These are phyloP conservation scores for Caenorhabditis sp. DNA, from an alignment of 2,888 invertebrate species.

Conservation along the genomic window DNA sequence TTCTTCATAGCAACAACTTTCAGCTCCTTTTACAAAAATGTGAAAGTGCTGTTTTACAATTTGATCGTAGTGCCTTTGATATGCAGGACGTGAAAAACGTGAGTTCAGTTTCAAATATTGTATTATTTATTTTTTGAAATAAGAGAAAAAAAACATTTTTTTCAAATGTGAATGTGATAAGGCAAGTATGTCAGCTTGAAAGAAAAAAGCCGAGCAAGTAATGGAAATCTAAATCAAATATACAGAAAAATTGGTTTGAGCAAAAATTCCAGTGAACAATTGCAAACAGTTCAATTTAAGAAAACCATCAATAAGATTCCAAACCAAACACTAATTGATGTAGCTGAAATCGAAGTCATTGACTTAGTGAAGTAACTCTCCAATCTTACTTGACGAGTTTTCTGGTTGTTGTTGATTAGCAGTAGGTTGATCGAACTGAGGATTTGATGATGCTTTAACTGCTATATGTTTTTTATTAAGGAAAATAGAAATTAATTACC, in stretches of 20 bases:
- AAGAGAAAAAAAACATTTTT: background rate
- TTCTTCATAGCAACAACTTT: too few species aligned
- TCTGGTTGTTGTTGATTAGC: conserved; percentile 48
- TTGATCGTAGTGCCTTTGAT: conserved; percentile 42
- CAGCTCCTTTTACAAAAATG: conserved; percentile 60
- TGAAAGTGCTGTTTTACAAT: conserved; percentile 41
- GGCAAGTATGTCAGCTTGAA: conserved; percentile 42
- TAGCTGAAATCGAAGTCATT: conserved; percentile 19
- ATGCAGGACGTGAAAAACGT: conserved; percentile 63
- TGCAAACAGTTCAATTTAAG: conserved; percentile 13
- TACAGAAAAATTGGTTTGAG: conserved; percentile 58
- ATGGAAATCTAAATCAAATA: conserved; percentile 29
- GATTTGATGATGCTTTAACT: conserved; percentile 50
- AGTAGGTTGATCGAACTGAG: conserved; percentile 60
- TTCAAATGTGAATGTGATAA: conserved; percentile 31
- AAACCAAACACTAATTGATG: background rate
- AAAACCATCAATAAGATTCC: conserved; percentile 18
- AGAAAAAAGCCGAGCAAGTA: conserved; percentile 11
- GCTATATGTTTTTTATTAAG: conserved; percentile 19
- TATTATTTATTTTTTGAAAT: conserved; percentile 9
- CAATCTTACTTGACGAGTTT: conserved; percentile 32
- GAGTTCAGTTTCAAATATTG: conserved; percentile 34
- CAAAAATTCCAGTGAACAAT: conserved; percentile 12
- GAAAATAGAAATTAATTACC: conserved; percentile 35
- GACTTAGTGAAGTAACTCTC: background rate